Percentiles rank a stretch among this genome's conserved stretches.
Conservation (phyloP, 2,888 invertebrate genomes). For the Lochmaea capreae region DNA sequence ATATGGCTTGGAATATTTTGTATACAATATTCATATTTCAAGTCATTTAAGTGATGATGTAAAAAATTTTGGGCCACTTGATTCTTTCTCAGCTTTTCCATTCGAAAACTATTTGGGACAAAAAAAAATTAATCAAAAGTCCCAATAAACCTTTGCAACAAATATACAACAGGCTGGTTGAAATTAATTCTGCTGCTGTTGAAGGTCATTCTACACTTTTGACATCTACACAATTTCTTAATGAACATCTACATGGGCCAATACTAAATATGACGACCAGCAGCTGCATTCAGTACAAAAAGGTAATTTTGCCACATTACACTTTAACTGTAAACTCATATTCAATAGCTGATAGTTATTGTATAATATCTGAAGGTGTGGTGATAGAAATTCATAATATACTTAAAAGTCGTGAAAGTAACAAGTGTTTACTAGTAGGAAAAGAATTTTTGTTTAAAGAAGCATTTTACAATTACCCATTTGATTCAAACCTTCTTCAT, state of each 20-base stretch:
- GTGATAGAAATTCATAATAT: too few relatives aligned
- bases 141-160: slow-evolving; percentile 36
- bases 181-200: too few relatives aligned
- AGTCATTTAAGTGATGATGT: slow-evolving; percentile 37
- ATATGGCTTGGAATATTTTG: slow-evolving; percentile 35
- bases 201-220: too few relatives aligned
- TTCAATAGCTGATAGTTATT: not conserved
- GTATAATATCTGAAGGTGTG: too few relatives aligned
- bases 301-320: slow-evolving; percentile 3
- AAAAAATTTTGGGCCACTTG: too few relatives aligned
- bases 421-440: slow-evolving; percentile 13
- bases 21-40: slow-evolving; percentile 37
- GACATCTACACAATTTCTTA: not conserved
- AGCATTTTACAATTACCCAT: slow-evolving; percentile 15
- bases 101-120: slow-evolving; percentile 40
- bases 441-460: slow-evolving; percentile 17
- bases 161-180: slow-evolving; percentile 17
- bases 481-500: slow-evolving; percentile 10
- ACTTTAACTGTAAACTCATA: not conserved
- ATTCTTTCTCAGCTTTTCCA: slow-evolving; percentile 15
- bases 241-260: not conserved
- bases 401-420: not conserved
- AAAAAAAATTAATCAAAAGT: slow-evolving; percentile 30
- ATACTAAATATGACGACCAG: slow-evolving; percentile 2
- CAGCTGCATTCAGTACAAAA: slow-evolving; percentile 3